Evolutionary conservation across 30 jellyfish, hydroid and myxozoan genomes (phyloP).

Genomic region (Chironex yamaguchii): DNA sequence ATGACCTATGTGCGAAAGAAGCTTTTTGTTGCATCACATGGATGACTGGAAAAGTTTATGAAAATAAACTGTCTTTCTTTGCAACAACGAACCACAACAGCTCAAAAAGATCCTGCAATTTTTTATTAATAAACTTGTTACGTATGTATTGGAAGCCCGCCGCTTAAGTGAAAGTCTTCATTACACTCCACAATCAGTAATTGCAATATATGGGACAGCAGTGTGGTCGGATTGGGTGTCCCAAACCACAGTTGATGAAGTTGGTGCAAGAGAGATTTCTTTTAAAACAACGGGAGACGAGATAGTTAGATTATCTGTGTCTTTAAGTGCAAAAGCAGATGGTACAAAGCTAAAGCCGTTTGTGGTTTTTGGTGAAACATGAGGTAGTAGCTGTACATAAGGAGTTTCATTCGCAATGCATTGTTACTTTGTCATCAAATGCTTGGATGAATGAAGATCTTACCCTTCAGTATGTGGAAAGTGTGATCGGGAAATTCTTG

Average conservation of each 20-base stretch:
- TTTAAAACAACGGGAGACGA: background rate
- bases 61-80: background rate
- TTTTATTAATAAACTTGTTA: background rate
- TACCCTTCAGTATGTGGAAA: too few relatives aligned
- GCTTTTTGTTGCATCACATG: background rate
- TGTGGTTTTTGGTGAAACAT: background rate
- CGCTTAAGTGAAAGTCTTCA: background rate
- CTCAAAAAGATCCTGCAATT: background rate
- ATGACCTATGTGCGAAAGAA: too few relatives aligned
- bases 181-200: too few relatives aligned
- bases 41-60: too few relatives aligned
- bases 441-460: too few relatives aligned
- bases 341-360: background rate
- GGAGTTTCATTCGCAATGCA: background rate
- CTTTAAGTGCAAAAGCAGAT: background rate
- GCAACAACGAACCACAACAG: background rate
- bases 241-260: too few relatives aligned
- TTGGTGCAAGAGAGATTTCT: too few relatives aligned
- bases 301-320: background rate
- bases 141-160: background rate
- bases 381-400: background rate
- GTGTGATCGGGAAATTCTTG: too few relatives aligned
- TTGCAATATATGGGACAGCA: background rate
- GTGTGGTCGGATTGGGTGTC: background rate
- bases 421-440: too few relatives aligned